Conservation (phyloP, 2,797 vertebrate species). For the Gadopsis bispinosus region DNA sequence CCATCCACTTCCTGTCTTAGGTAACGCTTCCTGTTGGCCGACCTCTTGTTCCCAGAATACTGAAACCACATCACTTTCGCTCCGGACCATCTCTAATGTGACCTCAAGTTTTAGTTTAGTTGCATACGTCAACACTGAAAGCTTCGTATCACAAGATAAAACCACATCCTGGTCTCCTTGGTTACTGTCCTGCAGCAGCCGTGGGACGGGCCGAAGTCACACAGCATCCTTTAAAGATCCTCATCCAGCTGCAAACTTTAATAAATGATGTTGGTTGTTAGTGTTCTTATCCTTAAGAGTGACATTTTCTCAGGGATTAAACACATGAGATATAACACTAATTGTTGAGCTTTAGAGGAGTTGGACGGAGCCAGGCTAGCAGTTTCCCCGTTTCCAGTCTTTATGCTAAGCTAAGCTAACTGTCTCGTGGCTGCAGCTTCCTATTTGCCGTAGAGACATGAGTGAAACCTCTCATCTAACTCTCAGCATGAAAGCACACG, state of each 20-base stretch:
- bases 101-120: neutral
- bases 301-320: too few relatives aligned
- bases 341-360: neutral
- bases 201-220: neutral
- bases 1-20: slow-evolving; percentile 75
- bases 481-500: too few relatives aligned
- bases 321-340: neutral
- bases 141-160: neutral
- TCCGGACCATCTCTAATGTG: neutral
- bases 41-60: slow-evolving; percentile 39
- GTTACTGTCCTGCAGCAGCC: neutral
- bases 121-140: neutral
- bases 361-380: neutral
- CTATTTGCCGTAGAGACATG: neutral
- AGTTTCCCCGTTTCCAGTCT: neutral
- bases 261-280: neutral
- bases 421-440: neutral
- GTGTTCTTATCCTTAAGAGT: neutral
- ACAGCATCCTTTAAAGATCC: neutral
- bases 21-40: slow-evolving; percentile 71
- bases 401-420: neutral
- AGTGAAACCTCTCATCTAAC: neutral
- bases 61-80: slow-evolving; percentile 6
- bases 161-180: neutral
- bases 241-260: too few relatives aligned